These are phyloP conservation scores for Equus przewalskii DNA, from an alignment of 2,113 vertebrate species.

Conservation along the genomic window DNA sequence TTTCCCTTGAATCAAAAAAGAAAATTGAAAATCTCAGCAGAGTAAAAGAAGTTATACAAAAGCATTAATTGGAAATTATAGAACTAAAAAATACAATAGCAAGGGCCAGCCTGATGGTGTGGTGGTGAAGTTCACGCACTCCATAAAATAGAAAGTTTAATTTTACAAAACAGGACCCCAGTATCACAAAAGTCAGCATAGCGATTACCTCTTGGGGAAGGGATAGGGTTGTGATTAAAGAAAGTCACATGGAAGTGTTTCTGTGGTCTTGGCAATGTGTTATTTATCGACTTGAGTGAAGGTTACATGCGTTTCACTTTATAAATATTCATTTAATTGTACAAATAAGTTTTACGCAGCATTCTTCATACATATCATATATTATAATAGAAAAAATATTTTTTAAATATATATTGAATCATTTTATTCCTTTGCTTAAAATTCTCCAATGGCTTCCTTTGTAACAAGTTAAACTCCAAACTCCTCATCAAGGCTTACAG, in stretches of 20 bases:
- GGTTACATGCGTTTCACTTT: background rate
- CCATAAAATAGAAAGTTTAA: background rate
- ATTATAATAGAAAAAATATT: background rate
- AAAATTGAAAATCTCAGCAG: background rate
- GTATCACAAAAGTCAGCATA: background rate
- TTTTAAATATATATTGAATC: background rate
- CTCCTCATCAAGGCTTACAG: background rate
- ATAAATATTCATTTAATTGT: background rate
- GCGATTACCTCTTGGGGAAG: background rate
- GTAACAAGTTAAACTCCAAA: background rate
- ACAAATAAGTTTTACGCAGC: background rate
- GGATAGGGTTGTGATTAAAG: background rate
- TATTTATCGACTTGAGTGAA: background rate
- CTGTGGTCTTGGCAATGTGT: background rate
- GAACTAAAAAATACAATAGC: background rate
- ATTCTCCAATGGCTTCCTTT: background rate
- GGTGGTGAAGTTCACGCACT: too few relatives aligned
- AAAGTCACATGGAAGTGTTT: background rate
- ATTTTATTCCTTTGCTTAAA: conserved; percentile 21
- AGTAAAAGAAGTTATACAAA: background rate
- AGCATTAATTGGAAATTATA: background rate
- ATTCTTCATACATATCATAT: background rate
- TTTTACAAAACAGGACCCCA: background rate
- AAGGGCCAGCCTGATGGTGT: too few relatives aligned
- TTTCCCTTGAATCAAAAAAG: background rate